Base-by-base conservation (phyloP, 2,113 vertebrate genomes). In the Reinhardtius hippoglossoides region DNA sequence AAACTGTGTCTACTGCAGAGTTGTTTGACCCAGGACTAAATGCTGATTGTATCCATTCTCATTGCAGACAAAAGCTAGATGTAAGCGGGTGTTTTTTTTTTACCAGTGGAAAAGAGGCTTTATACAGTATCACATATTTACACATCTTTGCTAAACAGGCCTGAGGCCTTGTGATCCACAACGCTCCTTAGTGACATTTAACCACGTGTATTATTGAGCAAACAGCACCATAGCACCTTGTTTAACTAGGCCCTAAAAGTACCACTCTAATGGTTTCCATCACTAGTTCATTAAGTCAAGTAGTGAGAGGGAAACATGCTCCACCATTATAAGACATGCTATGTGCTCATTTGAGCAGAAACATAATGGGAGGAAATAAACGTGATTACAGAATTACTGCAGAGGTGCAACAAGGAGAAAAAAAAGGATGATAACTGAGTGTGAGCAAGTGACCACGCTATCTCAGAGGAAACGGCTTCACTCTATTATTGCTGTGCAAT, bases 301-400 rank as follows among this genome's bases (percentile, higher is more conserved):
- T 55, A 81, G 75, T 69, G 67, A 74, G 62, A 71, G 64, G 84
- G 82, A 92, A 86, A 78, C 76, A 61, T 67, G 64, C n/a, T 8
- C 78, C 70, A 40, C 71, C 57, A 73, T 82, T 79, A 83, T 31
- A 66, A 58, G 56, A 81, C 75, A 74, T 79, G 78, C 66, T 82
- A 71, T 81, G 81, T 84, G 84, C 84, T 87, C 27, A 76, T 84
- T 89, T 81, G 64, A 76, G 86, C 67, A 76, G 76, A 87, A 89
- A 90, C 74, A 93, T 92, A 91, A 90, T 88, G 82, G 74, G 68
- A 81, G 88, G 89, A 93, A 90, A 89, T 90, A 16, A 74, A 84
- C 7, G 37, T 87, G 87, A 92, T 92, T 91, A 85, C 56, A 71
- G 84, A 71, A 73, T 40, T 60, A 74, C 71, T 80, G 79, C 80